Evolutionary conservation across 2,888 invertebrate species (phyloP), one percentile per base, ranked within the genome.

Genomic region (Criorhina ranunculi): DNA sequence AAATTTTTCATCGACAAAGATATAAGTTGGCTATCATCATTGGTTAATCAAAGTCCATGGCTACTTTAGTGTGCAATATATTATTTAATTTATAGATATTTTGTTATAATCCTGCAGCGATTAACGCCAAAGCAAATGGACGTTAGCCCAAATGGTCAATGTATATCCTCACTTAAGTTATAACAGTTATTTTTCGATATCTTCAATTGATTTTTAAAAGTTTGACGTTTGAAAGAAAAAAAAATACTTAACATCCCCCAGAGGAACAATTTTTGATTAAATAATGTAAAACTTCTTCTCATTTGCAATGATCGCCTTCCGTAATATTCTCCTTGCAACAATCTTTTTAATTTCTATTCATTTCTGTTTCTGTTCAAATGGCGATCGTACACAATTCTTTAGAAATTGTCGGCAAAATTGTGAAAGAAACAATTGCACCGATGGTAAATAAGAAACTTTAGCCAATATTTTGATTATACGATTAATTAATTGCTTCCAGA

Each of bases 331-430:
- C 5, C 42, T 79, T 9, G 57, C 62, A n/a, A 64, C 31, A 53
- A 75, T 75, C 7, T 64, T 83, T 51, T 51, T 83, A n/a, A 57
- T 79, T 83, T 83, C 37, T 7, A 19, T 83, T 46, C 9, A 24
- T 44, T 62, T 59, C 4, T 49, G 59, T 8, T 2, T 42, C 7
- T 87, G 88, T 49, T 93, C 93, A 4, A 88, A 90, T 57, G 93
- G 93, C 0, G 93, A 93, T 88, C 90, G 91, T 1, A 93, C 93
- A n/a, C 91, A 92, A 46, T 92, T 92, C 70, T 93, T 93, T 86
- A 90, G 90, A 81, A 92, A 92, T 81, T 93, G 93, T 87, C 90
- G 92, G 8, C 90, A 91, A 85, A 91, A 91, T 78, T 93, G 93
- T 85, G 89, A 90, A 62, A 89, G 90, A 40, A 90, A 90, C 66